Evolutionary conservation across 2,797 vertebrate genomes (phyloP), one percentile per base, ranked within the genome.

Genomic region (Oreonectes daqikongensis): DNA sequence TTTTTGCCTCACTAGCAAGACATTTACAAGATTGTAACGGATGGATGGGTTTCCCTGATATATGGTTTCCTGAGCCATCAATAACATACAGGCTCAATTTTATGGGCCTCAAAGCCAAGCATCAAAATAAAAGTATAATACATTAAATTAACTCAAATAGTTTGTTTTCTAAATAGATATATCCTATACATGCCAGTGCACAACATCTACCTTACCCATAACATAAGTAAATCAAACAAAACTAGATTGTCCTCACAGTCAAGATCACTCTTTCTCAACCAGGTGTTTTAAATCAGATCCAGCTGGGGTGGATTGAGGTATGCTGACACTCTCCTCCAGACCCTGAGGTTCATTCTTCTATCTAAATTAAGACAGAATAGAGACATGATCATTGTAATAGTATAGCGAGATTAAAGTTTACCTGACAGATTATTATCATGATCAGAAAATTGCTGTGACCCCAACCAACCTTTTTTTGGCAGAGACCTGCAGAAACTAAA

Each of bases 241-340:
- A 32, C 28, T 24, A 63, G 44, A 28, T 50, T 35, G 30, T 48
- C 53, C 15, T 48, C 20, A 67, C 66, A 22, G 57, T 48, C 55
- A 65, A 61, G 48, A 74, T 65, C 44, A 18, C 59, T 64, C 44
- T 35, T 57, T 7, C 28, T 69, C 46, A 72, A 50, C 73, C 77
- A 79, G 66, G 77, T 55, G 73, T 60, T 77, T 78, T 78, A 59
- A 75, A 60, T 82, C 74, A 64, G 55, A 38, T 81, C 69, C 79
- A 84, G 79, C 75, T 78, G 75, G 28, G 50, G 60, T 61, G 74
- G 35, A 69, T 44, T 50, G 63, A 52, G 17, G 48, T 28, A 59
- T 22, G 5, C 17, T 69, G 61, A 44, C 57, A 64, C 63, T 80
- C 10, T 68, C 42, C 18, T 32, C 18, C 52, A 35, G 20, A 20